Evolutionary conservation across 2,797 vertebrate species (phyloP).

Genomic region (Ptychobarbus kaznakovi): DNA sequence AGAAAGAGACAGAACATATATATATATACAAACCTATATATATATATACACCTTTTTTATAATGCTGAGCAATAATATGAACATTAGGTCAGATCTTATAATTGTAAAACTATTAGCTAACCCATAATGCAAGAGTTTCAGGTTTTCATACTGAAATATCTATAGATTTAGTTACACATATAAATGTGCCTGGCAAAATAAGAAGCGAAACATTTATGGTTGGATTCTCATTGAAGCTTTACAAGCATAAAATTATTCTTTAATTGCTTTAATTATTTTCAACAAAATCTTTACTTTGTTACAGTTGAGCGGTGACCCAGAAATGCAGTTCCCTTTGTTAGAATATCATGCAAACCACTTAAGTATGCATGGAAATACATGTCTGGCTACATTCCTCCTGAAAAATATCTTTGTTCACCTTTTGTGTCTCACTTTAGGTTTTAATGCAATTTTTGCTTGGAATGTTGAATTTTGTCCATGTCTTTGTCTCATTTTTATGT

Average conservation of each 20-base stretch:
- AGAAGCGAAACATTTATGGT: no score
- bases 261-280: background rate
- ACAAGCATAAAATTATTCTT: background rate
- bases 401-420: background rate
- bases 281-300: background rate
- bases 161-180: background rate
- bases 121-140: background rate
- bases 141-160: background rate
- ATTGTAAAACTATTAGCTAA: background rate
- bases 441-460: background rate
- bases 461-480: background rate
- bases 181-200: no score
- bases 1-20: background rate
- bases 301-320: background rate
- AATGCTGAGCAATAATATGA: background rate
- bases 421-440: background rate
- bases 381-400: background rate
- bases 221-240: background rate
- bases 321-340: background rate
- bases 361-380: background rate
- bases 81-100: background rate
- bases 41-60: background rate
- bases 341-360: background rate
- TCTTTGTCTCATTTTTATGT: conserved; percentile 26
- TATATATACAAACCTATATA: background rate